Base-by-base conservation (phyloP, 2,797 vertebrate species). In the Heterohyrax brucei region DNA sequence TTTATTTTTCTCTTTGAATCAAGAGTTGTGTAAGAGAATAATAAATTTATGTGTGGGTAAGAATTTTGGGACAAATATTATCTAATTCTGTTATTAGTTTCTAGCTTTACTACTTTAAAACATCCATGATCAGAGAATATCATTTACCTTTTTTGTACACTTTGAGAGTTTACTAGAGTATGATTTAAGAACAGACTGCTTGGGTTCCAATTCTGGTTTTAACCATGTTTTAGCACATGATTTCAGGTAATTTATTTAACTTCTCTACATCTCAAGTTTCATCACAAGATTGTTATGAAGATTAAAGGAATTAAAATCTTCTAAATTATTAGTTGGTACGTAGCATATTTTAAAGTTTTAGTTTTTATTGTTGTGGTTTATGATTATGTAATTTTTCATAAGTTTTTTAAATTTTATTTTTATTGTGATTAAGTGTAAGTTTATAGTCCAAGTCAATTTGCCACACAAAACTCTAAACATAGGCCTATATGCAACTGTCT, bases 1-100 rank as follows among this genome's bases (percentile, higher is more conserved):
- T 93, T 95, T 86, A 33, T 64, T 79, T 68, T 89, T 18, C 22
- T 75, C 10, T 88, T 88, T 82, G 66, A 82, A 82, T n/a, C 61
- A 88, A 56, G 2, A 81, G 6, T 61, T 81, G 24, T 84, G 88
- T 76, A 85, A 84, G 46, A 84, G 26, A 28, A 1, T 81, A 87
- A 78, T 75, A 89, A 82, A 81, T 81, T 85, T 14, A 30, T 10
- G 48, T 39, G 33, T 56, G 21, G 24, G 13, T 64, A 70, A 61
- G 48, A 68, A n/a, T 3, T 84, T 39, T 3, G 28, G 33, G 48
- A 13, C 70, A 8, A 1, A 64, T 62, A n/a, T 96, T 76, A 82
- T 76, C 33, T 89, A 72, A 62, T 82, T 89, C 13, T 72, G 44
- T 14, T 81, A 3, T 81, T 77, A 72, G 81, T 86, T 89, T 82